Evolutionary conservation across 2,797 vertebrate species (phyloP).

Genomic region (Sus cebifrons): DNA sequence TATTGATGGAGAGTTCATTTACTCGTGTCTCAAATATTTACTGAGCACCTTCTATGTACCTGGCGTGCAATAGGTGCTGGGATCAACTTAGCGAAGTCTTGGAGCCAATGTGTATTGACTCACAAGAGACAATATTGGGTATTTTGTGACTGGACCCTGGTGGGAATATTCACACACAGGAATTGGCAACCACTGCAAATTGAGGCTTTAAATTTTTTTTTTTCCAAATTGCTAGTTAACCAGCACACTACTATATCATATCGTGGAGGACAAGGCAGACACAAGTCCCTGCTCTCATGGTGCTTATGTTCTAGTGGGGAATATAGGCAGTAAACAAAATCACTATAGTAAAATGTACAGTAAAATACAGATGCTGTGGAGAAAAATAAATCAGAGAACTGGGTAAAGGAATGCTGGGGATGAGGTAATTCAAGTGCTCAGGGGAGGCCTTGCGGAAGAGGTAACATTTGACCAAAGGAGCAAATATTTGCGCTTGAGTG

Average conservation of each 20-base stretch:
- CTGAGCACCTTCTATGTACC: background rate
- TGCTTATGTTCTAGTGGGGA: background rate
- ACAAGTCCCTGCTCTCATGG: background rate
- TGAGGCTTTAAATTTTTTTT: background rate
- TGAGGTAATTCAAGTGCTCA: background rate
- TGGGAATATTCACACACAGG: background rate
- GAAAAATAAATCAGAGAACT: background rate
- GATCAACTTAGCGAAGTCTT: background rate
- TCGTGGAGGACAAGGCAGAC: background rate
- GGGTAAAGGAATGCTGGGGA: background rate
- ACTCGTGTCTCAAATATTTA: background rate
- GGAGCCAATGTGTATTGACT: background rate
- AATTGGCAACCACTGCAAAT: no score
- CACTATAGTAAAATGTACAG: background rate
- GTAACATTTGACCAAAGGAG: background rate
- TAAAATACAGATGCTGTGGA: background rate
- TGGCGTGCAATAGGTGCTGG: no score
- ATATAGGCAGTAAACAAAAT: background rate
- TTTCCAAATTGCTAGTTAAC: background rate
- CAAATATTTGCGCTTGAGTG: background rate
- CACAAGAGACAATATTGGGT: background rate
- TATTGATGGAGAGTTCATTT: background rate
- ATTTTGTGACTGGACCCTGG: background rate
- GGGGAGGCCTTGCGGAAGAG: background rate
- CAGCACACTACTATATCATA: background rate